phyloP scores from a whole-genome alignment of 2,888 invertebrate species.

The Synergus umbraculus region DNA sequence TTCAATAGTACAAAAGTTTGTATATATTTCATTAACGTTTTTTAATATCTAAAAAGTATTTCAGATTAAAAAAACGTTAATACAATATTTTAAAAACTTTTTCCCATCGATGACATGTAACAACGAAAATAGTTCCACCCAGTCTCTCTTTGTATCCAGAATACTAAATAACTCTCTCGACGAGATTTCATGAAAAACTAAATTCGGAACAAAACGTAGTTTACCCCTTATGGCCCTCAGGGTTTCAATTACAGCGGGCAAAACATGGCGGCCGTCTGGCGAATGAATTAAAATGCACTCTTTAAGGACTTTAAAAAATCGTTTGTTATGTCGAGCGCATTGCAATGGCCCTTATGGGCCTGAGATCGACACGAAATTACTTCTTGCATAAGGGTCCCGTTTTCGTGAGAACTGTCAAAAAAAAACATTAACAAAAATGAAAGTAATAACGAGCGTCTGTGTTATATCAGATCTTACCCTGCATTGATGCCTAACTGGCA shows the following conservation, averaged over 20 bases:
- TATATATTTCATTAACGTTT: no score
- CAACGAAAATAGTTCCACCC: not conserved
- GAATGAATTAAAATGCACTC: not conserved
- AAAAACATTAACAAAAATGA: constrained; percentile 39
- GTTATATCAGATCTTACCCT: constrained; percentile 68
- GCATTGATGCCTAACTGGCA: constrained; percentile 72
- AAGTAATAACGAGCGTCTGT: constrained; percentile 49
- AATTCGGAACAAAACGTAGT: not conserved
- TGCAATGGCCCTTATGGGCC: not conserved
- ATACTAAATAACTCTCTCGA: not conserved
- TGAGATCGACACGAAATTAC: constrained; percentile 40
- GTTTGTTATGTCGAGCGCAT: constrained; percentile 7
- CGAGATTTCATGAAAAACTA: not conserved
- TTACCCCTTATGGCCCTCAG: not conserved
- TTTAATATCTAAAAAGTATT: no score
- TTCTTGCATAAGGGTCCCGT: constrained; percentile 42
- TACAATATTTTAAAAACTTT: no score
- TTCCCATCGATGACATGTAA: not conserved
- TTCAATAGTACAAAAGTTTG: no score
- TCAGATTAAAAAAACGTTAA: not conserved
- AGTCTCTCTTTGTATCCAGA: not conserved
- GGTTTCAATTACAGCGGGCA: not conserved
- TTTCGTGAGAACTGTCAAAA: constrained; percentile 40
- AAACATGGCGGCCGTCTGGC: not conserved
- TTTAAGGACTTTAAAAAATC: not conserved